Evolutionary conservation across 1,140 invertebrate species (phyloP).

Genomic region (Lamellibrachia luymesi): DNA sequence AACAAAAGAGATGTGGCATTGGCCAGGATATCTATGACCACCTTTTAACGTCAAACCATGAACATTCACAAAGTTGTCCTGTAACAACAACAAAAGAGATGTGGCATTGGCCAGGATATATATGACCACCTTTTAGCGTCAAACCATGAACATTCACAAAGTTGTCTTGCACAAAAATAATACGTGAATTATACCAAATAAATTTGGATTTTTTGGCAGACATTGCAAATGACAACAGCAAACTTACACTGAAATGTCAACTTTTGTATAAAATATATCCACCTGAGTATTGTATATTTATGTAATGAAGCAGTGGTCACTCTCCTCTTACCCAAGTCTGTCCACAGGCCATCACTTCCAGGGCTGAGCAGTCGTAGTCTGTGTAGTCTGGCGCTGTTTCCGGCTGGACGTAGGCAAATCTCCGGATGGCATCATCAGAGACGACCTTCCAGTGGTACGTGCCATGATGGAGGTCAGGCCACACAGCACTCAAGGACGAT

Average conservation of each 20-base stretch:
- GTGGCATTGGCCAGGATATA: not conserved
- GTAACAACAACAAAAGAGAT: not conserved
- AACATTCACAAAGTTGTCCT: too few relatives aligned
- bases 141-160: not conserved
- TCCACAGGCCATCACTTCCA: not conserved
- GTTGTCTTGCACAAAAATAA: not conserved
- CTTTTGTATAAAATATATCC: too few relatives aligned
- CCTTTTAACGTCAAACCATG: too few relatives aligned
- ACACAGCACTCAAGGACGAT: not conserved
- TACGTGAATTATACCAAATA: too few relatives aligned
- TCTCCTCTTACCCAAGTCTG: not conserved
- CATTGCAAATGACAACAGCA: too few relatives aligned
- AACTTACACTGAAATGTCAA: too few relatives aligned
- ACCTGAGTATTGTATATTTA: too few relatives aligned
- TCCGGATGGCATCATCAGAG: not conserved
- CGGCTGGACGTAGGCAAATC: constrained; percentile 1
- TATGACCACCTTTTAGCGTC: not conserved
- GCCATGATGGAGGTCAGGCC: not conserved
- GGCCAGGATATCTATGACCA: too few relatives aligned
- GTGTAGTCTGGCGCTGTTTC: not conserved
- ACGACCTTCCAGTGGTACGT: constrained; percentile 5
- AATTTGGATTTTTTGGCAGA: too few relatives aligned
- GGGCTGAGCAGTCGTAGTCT: not conserved
- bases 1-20: too few relatives aligned
- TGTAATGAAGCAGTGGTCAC: too few relatives aligned